A percentile compares a stretch with the other conserved stretches of the same genome.
phyloP scores from a whole-genome alignment of 2,888 invertebrate genomes.

The Caenorhabditis wallacei region DNA sequence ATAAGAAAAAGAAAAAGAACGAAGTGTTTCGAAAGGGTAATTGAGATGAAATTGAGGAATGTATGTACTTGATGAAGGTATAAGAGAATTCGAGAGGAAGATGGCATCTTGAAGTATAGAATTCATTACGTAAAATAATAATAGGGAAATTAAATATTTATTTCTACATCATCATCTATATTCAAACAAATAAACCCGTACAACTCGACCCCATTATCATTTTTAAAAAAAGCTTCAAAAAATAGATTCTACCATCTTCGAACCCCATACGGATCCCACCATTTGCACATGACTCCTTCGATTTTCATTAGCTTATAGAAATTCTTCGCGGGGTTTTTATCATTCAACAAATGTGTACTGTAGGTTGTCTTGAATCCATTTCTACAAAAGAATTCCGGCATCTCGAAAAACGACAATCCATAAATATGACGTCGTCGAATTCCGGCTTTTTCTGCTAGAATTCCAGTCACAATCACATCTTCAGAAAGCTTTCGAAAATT shows the following conservation, averaged over 20 bases:
- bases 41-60: not conserved
- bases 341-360: conserved; percentile 65
- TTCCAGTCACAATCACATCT: conserved; percentile 73
- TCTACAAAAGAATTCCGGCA: conserved; percentile 68
- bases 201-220: not conserved
- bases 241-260: conserved; percentile 16
- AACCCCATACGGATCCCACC: conserved; percentile 62
- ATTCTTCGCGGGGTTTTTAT: conserved; percentile 63
- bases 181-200: conserved; percentile 13
- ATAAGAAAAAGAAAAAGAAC: not conserved
- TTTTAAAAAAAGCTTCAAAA: too few species aligned
- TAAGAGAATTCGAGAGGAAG: not conserved
- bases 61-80: not conserved
- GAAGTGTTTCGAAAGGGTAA: conserved; percentile 15
- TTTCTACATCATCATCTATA: not conserved
- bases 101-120: not conserved
- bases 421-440: conserved; percentile 61
- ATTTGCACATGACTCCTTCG: conserved; percentile 59
- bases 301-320: conserved; percentile 60
- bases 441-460: conserved; percentile 66
- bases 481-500: conserved; percentile 71
- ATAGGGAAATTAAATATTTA: not conserved
- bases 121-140: not conserved
- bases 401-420: conserved; percentile 68
- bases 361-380: conserved; percentile 62